phyloP scores from a whole-genome alignment of 2,797 vertebrate species.

The Trachurus trachurus region DNA sequence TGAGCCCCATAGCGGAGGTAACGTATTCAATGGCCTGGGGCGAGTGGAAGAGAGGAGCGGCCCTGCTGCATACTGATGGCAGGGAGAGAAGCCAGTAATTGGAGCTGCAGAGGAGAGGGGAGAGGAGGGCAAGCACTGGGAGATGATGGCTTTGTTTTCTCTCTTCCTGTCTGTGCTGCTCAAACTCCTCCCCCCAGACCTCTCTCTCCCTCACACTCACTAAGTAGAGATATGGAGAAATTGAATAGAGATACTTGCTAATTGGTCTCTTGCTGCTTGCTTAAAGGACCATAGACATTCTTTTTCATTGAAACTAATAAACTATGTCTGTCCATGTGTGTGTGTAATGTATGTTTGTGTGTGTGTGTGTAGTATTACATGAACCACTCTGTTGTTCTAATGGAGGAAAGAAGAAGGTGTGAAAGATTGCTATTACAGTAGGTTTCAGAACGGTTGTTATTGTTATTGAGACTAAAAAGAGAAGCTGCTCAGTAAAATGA shows the following conservation, averaged over 20 bases:
- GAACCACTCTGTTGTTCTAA: conserved; percentile 67
- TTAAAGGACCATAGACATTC: conserved; percentile 86
- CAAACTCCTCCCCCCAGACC: conserved; percentile 83
- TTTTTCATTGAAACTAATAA: conserved; percentile 85
- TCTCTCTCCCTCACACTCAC: conserved; percentile 78
- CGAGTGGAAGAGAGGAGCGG: conserved; percentile 87
- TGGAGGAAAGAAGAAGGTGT: conserved; percentile 70
- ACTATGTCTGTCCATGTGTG: conserved; percentile 67
- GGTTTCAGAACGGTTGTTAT: conserved; percentile 63
- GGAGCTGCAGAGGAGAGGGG: conserved; percentile 88
- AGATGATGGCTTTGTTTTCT: conserved; percentile 90
- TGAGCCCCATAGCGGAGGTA: conserved; percentile 88
- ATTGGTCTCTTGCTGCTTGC: conserved; percentile 89
- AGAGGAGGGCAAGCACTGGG: conserved; percentile 86
- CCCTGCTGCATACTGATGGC: conserved; percentile 92
- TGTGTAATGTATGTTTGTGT: conserved; percentile 20
- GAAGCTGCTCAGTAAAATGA: conserved; percentile 52
- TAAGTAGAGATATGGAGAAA: conserved; percentile 83
- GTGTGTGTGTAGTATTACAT: conserved; percentile 65
- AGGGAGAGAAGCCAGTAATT: conserved; percentile 89
- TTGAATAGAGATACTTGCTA: conserved; percentile 88
- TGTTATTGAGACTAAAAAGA: conserved; percentile 57
- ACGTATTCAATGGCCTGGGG: conserved; percentile 97
- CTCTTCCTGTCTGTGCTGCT: conserved; percentile 83
- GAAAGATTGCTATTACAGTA: conserved; percentile 68